A percentile compares a stretch with the other conserved stretches of the same genome.
Evolutionary conservation across 2,888 invertebrate genomes (phyloP).

Genomic region (Dolomedes plantarius): DNA sequence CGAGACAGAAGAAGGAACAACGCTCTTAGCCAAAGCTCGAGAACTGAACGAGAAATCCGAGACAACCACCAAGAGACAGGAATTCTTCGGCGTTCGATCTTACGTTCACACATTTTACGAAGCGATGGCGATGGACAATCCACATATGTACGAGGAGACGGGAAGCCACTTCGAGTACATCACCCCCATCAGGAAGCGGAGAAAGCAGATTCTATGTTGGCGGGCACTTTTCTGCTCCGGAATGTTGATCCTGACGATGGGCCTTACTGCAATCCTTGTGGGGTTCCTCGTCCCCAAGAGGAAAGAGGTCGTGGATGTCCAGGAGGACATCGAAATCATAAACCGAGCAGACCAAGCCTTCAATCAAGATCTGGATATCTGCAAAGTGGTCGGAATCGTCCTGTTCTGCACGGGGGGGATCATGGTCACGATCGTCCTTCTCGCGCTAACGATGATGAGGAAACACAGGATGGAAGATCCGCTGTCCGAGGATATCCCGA

Average conservation of each 20-base stretch:
- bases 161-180: conserved; percentile 77
- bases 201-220: conserved; percentile 44
- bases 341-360: conserved; percentile 77
- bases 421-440: conserved; percentile 78
- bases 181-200: conserved; percentile 73
- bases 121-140: conserved; percentile 73
- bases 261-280: conserved; percentile 78
- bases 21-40: conserved; percentile 19
- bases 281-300: conserved; percentile 78
- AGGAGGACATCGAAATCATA: conserved; percentile 76
- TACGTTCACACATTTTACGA: conserved; percentile 80
- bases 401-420: conserved; percentile 79
- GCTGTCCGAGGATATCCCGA: conserved; percentile 29
- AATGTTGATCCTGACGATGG: conserved; percentile 78
- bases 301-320: conserved; percentile 76
- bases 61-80: conserved; percentile 73
- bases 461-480: conserved; percentile 33
- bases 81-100: conserved; percentile 79
- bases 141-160: conserved; percentile 75
- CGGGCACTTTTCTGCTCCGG: conserved; percentile 75
- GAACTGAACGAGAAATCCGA: neutral
- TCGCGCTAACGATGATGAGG: conserved; percentile 78
- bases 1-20: conserved; percentile 47
- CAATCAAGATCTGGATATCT: conserved; percentile 78
- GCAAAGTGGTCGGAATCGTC: conserved; percentile 78